Conservation (phyloP, 2,888 invertebrate genomes). For the Hirudinaria manillensis region DNA sequence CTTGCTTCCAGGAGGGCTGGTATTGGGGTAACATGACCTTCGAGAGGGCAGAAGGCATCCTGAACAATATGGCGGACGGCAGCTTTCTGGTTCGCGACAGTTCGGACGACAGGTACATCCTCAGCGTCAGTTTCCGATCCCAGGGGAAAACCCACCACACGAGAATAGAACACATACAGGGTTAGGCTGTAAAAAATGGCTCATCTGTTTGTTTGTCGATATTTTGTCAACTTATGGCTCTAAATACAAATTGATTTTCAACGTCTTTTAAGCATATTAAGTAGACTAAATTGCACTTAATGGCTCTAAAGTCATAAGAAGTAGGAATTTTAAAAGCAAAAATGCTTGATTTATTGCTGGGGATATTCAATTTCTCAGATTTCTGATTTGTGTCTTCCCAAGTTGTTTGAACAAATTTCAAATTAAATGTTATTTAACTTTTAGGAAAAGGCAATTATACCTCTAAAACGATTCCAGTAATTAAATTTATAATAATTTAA, state of each 20-base stretch:
- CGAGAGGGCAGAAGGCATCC: constrained; percentile 27
- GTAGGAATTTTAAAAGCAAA: too few species aligned
- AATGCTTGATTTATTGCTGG: too few species aligned
- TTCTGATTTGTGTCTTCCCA: too few species aligned
- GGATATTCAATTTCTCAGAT: too few species aligned
- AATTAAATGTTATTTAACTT: too few species aligned
- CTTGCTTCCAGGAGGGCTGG: constrained; percentile 23
- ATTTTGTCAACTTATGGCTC: not conserved
- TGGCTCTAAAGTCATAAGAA: too few species aligned
- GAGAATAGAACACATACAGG: constrained; percentile 28
- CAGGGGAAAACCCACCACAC: constrained; percentile 30
- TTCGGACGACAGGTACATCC: constrained; percentile 33
- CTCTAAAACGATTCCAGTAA: too few species aligned
- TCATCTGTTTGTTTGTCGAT: not conserved
- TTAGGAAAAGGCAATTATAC: too few species aligned
- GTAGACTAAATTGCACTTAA: too few species aligned
- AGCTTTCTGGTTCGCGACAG: constrained; percentile 31
- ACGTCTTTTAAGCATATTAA: too few species aligned
- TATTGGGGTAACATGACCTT: constrained; percentile 31
- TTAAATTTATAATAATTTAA: too few species aligned
- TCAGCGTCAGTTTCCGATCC: constrained; percentile 32
- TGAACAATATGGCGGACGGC: constrained; percentile 18
- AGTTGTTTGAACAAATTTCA: too few species aligned
- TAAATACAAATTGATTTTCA: not conserved
- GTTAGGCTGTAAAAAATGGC: constrained; percentile 1